These are phyloP conservation scores for Gastrophryne carolinensis DNA, from an alignment of 2,797 vertebrate genomes.

Conservation along the genomic window DNA sequence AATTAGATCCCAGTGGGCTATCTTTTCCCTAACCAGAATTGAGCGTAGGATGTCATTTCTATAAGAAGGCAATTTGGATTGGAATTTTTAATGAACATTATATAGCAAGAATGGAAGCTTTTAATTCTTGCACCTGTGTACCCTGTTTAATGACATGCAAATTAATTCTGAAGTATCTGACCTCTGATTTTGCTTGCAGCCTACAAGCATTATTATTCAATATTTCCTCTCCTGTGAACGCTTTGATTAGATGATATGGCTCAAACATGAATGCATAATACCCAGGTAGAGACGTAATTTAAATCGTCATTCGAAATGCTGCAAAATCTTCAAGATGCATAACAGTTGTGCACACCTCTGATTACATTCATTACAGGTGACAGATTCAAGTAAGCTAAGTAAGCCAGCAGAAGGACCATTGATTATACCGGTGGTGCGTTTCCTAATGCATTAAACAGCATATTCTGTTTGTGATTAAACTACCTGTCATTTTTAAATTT, in stretches of 20 bases:
- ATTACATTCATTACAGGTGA: conserved; percentile 20
- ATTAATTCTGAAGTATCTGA: conserved; percentile 62
- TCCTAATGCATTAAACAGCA: not conserved
- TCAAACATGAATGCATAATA: conserved; percentile 33
- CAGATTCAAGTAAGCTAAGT: not conserved
- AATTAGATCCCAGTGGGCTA: conserved; percentile 71
- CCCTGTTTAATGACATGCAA: conserved; percentile 62
- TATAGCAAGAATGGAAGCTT: conserved; percentile 59
- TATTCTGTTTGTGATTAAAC: not conserved
- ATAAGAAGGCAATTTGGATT: conserved; percentile 62
- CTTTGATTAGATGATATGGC: conserved; percentile 51
- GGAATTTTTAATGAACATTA: conserved; percentile 66
- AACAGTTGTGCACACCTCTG: not conserved
- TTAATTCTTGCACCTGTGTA: conserved; percentile 63
- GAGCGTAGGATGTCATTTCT: conserved; percentile 63
- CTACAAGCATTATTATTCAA: conserved; percentile 56
- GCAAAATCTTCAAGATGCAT: not conserved
- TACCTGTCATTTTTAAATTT: not conserved
- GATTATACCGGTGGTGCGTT: not conserved
- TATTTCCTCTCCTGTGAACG: conserved; percentile 39
- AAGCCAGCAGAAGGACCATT: not conserved
- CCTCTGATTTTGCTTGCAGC: conserved; percentile 58
- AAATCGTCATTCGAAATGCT: not conserved
- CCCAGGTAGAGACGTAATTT: conserved; percentile 16
- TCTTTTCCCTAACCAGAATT: conserved; percentile 59